These are phyloP conservation scores for Intellagama lesueurii DNA, from an alignment of 2,797 vertebrate genomes.

Conservation along the genomic window DNA sequence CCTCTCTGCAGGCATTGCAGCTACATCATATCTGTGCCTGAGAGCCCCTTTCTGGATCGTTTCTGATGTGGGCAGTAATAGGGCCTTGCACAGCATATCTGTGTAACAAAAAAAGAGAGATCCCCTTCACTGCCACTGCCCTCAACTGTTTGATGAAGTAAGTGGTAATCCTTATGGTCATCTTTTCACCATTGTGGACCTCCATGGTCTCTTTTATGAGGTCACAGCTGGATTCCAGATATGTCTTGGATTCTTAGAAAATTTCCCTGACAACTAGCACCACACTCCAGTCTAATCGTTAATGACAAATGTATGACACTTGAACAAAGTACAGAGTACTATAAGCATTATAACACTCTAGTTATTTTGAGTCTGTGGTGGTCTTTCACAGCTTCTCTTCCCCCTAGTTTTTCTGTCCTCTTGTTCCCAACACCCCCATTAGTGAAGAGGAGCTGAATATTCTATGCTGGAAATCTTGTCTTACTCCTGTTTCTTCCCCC, in stretches of 20 bases:
- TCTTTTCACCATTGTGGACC: not conserved
- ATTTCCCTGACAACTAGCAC: not conserved
- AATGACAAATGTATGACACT: too few species aligned
- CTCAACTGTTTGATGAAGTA: not conserved
- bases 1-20: not conserved
- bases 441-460: not conserved
- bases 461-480: not conserved
- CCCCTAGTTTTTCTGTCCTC: not conserved
- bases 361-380: not conserved
- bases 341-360: too few species aligned
- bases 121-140: not conserved
- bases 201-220: constrained; percentile 11
- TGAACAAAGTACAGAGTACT: too few species aligned
- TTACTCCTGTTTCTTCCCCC: rapidly evolving
- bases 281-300: not conserved
- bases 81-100: not conserved
- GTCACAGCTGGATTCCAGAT: not conserved
- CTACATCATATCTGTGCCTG: not conserved
- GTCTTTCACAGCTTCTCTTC: not conserved
- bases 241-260: not conserved
- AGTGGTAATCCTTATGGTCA: not conserved
- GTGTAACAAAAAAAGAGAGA: not conserved
- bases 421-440: not conserved
- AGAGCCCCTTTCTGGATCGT: not conserved
- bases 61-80: not conserved